Evolutionary conservation across 2,888 invertebrate genomes (phyloP).

Genomic region (Tinea pellionella): DNA sequence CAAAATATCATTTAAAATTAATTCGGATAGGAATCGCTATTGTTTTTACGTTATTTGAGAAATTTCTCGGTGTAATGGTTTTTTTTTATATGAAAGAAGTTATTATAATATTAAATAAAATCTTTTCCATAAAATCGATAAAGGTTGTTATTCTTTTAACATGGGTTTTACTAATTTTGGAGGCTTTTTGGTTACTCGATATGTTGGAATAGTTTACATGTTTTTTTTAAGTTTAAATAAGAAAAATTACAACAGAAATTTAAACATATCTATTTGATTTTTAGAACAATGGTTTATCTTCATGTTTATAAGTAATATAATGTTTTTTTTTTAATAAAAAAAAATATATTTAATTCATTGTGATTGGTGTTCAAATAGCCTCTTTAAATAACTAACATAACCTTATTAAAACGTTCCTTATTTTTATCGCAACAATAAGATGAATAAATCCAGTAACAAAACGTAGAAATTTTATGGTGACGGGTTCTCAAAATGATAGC

Average conservation of each 20-base stretch:
- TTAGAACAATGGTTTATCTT: no score
- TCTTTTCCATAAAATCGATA: slow-evolving; percentile 64
- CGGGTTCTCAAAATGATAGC: slow-evolving; percentile 36
- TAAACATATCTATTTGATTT: no score
- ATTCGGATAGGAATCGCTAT: no score
- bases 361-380: background rate
- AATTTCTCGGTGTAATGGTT: background rate
- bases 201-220: no score
- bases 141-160: slow-evolving; percentile 67
- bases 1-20: no score
- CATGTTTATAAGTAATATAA: no score
- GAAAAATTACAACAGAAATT: no score
- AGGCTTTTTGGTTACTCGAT: slow-evolving; percentile 24
- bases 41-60: background rate
- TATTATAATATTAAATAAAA: slow-evolving; percentile 43
- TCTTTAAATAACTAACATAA: background rate
- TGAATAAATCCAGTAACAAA: slow-evolving; percentile 15
- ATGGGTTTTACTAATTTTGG: slow-evolving; percentile 59
- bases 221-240: no score
- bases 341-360: no score
- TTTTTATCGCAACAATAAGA: background rate
- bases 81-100: background rate
- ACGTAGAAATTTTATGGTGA: slow-evolving; percentile 35
- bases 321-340: no score
- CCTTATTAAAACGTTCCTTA: background rate